Percentiles rank a stretch among this genome's conserved stretches.
These are phyloP conservation scores for Archips crataeganus DNA, from an alignment of 2,888 invertebrate species.

Conservation along the genomic window DNA sequence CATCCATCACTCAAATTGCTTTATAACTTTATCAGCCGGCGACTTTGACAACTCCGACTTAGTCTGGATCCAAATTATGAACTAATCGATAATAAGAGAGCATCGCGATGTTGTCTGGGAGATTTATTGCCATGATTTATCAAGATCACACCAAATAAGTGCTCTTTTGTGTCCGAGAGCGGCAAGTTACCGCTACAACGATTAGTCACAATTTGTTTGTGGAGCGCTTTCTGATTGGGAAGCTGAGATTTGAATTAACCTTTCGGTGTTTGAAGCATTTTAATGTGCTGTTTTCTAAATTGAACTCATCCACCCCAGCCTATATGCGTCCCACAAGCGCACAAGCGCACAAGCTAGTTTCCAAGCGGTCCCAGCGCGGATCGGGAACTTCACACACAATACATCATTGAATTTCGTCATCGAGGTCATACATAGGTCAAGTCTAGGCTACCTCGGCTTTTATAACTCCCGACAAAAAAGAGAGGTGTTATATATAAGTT, in stretches of 20 bases:
- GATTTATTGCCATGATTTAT: constrained; percentile 41
- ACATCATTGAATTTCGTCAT: too few species aligned
- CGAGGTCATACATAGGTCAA: too few species aligned
- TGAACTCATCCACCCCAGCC: too few species aligned
- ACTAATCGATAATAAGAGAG: constrained; percentile 38
- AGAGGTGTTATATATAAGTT: too few species aligned
- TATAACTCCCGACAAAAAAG: too few species aligned
- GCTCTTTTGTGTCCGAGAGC: constrained; percentile 30
- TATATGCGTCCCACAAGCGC: too few species aligned
- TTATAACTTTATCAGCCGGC: constrained; percentile 29
- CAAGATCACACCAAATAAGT: constrained; percentile 34
- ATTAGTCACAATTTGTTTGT: constrained; percentile 36
- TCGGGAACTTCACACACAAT: too few species aligned
- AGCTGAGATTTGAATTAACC: not conserved
- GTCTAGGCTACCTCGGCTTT: too few species aligned
- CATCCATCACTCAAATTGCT: constrained; percentile 41
- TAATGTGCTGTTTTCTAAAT: not conserved
- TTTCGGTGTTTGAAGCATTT: not conserved
- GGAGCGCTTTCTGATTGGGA: constrained; percentile 7
- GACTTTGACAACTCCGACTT: constrained; percentile 26
- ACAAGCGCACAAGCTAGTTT: too few species aligned
- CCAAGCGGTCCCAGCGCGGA: too few species aligned
- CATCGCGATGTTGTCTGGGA: constrained; percentile 11
- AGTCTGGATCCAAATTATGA: constrained; percentile 8
- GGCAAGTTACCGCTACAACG: constrained; percentile 13